Conservation (phyloP, 1,140 invertebrate genomes). For the Episyrphus balteatus region DNA sequence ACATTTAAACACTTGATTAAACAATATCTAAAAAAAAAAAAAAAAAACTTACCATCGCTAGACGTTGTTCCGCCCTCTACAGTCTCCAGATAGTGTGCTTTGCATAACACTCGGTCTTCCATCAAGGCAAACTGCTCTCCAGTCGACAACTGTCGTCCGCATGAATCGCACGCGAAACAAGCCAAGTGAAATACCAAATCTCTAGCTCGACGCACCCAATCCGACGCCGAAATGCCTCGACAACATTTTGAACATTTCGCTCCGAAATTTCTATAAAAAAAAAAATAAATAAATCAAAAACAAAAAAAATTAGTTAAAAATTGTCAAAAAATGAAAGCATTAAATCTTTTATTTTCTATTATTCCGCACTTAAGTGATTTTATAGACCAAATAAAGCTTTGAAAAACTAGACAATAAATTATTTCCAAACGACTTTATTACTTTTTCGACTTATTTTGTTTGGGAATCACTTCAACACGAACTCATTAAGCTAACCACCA, state of each 20-base stretch:
- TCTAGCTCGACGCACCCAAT: conserved; percentile 92
- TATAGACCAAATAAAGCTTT: too few relatives aligned
- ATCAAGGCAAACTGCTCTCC: conserved; percentile 96
- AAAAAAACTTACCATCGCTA: conserved; percentile 57
- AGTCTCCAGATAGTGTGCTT: conserved; percentile 90
- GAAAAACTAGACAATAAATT: too few relatives aligned
- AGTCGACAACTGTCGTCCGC: conserved; percentile 90
- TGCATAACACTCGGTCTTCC: conserved; percentile 86
- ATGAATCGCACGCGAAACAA: conserved; percentile 96
- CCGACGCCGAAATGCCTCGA: conserved; percentile 80
- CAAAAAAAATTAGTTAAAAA: conserved; percentile 11
- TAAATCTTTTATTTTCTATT: background rate
- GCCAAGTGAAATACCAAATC: conserved; percentile 95
- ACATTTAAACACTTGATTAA: too few relatives aligned
- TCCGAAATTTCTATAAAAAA: conserved; percentile 78
- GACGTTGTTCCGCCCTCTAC: conserved; percentile 82
- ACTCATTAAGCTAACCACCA: too few relatives aligned
- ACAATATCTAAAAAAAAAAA: too few relatives aligned
- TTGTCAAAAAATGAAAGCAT: too few relatives aligned
- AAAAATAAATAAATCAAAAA: conserved; percentile 10
- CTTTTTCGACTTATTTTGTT: too few relatives aligned
- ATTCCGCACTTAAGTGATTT: background rate
- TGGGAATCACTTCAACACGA: too few relatives aligned
- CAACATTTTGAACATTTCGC: conserved; percentile 94
- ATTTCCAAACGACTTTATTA: too few relatives aligned